phyloP scores from a whole-genome alignment of 2,113 vertebrate species.

The Strix aluco region DNA sequence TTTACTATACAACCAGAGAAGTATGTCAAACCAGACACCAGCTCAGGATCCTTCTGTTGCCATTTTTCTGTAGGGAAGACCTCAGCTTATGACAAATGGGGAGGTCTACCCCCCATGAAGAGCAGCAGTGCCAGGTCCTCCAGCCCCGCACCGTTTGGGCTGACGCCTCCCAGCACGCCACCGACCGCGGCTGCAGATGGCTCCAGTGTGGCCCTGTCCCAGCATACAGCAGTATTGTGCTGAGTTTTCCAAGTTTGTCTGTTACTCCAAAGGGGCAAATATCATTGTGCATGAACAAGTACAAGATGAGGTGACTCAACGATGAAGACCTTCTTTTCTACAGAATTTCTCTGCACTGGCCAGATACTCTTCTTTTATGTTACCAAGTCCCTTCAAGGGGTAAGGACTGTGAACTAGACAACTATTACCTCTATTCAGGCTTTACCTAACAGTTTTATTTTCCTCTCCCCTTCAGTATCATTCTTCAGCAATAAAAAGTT shows the following conservation, averaged over 20 bases:
- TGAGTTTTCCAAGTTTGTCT: neutral
- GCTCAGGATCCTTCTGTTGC: neutral
- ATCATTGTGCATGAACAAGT: neutral
- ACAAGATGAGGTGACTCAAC: neutral
- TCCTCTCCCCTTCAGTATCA: neutral
- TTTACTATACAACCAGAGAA: neutral
- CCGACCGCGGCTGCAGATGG: neutral
- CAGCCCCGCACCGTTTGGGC: accelerated
- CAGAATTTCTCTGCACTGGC: neutral
- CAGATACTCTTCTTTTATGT: neutral
- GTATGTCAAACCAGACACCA: neutral
- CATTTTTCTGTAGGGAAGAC: neutral
- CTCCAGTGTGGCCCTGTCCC: neutral
- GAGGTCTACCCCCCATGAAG: neutral
- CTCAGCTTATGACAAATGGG: neutral
- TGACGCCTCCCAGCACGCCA: neutral
- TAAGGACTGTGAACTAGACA: neutral
- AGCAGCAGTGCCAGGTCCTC: neutral
- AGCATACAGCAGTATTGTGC: neutral
- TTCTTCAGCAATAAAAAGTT: neutral
- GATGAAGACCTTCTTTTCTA: neutral
- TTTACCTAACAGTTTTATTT: neutral
- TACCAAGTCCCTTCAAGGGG: neutral
- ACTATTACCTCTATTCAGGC: neutral
- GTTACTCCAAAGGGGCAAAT: neutral